Evolutionary conservation across 2,113 vertebrate species (phyloP).

Genomic region (Megalops atlanticus): DNA sequence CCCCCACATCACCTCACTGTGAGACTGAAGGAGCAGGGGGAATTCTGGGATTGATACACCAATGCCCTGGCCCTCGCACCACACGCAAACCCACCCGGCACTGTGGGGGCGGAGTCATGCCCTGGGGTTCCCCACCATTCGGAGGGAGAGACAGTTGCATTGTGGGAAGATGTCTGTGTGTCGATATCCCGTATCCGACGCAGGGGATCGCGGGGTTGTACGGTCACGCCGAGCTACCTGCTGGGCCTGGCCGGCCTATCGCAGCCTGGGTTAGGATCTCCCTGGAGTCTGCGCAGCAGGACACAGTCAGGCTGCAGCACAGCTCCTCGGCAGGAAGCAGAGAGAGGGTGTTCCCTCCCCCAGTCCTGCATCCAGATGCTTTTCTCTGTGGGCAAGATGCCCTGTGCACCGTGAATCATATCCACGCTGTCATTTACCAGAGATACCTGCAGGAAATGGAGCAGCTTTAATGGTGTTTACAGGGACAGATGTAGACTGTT

Average conservation of each 20-base stretch:
- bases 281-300: slow-evolving; percentile 51
- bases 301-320: slow-evolving; percentile 54
- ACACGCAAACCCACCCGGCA: slow-evolving; percentile 41
- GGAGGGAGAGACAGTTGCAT: slow-evolving; percentile 51
- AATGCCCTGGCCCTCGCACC: too few species aligned
- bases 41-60: too few species aligned
- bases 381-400: neutral
- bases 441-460: neutral
- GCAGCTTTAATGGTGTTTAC: neutral
- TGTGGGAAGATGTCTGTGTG: slow-evolving; percentile 57
- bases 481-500: neutral
- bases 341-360: slow-evolving; percentile 46
- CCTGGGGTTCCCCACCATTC: slow-evolving; percentile 31
- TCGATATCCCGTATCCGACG: too few species aligned
- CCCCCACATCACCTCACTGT: too few species aligned
- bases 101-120: slow-evolving; percentile 54
- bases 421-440: neutral
- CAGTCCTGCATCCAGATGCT: neutral
- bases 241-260: too few species aligned
- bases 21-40: too few species aligned
- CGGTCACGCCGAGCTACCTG: too few species aligned
- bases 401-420: neutral
- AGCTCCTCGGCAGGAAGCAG: slow-evolving; percentile 52
- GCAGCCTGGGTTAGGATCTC: slow-evolving; percentile 59
- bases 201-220: too few species aligned